phyloP scores from a whole-genome alignment of 2,888 invertebrate species.

The Beris chalybata region DNA sequence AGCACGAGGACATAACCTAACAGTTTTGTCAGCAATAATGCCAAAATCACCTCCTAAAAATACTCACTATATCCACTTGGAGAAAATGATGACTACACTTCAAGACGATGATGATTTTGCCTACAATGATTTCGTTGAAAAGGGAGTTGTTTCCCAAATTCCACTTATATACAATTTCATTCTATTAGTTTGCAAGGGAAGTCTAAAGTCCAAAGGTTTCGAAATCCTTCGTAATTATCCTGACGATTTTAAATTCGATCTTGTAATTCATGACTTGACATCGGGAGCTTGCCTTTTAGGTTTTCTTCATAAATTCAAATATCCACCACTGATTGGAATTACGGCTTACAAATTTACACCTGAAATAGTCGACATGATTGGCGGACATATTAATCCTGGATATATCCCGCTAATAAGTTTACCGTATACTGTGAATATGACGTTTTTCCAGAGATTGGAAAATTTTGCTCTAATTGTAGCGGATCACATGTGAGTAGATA shows the following conservation, averaged over 20 bases:
- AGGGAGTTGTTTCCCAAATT: not conserved
- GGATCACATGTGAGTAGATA: slow-evolving; percentile 9
- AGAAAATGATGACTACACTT: slow-evolving; percentile 28
- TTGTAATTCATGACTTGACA: slow-evolving; percentile 46
- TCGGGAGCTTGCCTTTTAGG: slow-evolving; percentile 44
- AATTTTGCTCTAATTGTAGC: not conserved
- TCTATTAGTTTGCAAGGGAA: slow-evolving; percentile 30
- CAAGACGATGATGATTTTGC: slow-evolving; percentile 6
- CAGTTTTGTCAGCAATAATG: slow-evolving; percentile 35
- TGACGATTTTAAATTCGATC: slow-evolving; percentile 46
- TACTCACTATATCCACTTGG: slow-evolving; percentile 39
- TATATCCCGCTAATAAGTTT: slow-evolving; percentile 40
- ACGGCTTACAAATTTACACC: slow-evolving; percentile 42
- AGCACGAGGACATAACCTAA: slow-evolving; percentile 40
- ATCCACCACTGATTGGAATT: slow-evolving; percentile 45
- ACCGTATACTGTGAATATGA: slow-evolving; percentile 6
- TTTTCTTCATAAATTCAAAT: slow-evolving; percentile 46
- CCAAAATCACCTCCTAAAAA: slow-evolving; percentile 29
- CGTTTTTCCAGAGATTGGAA: slow-evolving; percentile 9
- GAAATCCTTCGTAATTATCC: slow-evolving; percentile 45
- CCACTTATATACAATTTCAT: not conserved
- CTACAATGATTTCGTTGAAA: not conserved
- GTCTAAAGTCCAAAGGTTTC: slow-evolving; percentile 43
- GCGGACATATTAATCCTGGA: slow-evolving; percentile 41
- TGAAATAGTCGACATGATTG: slow-evolving; percentile 36